Conservation (phyloP, 1,140 invertebrate species). For the Drosophila serrata region DNA sequence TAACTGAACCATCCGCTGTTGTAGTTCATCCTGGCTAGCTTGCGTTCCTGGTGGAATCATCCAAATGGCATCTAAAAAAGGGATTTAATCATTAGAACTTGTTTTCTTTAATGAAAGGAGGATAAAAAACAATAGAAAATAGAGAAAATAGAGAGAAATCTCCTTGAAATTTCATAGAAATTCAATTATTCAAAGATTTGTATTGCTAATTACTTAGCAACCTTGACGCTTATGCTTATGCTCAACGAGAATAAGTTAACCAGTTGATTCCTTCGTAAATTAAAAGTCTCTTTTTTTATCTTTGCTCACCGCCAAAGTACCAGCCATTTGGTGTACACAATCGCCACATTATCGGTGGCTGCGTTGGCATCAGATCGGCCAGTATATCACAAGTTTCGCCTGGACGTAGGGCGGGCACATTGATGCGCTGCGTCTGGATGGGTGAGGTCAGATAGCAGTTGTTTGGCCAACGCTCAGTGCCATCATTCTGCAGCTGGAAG, state of each 20-base stretch:
- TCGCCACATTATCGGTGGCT: constrained; percentile 92
- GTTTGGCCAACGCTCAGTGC: constrained; percentile 91
- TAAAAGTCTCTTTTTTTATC: background rate
- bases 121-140: background rate
- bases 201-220: background rate
- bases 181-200: background rate
- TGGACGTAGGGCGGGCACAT: constrained; percentile 88
- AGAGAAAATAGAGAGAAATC: no score
- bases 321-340: constrained; percentile 92
- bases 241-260: no score
- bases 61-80: constrained; percentile 66
- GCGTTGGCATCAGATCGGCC: constrained; percentile 89
- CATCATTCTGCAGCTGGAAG: constrained; percentile 93
- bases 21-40: constrained; percentile 77
- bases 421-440: constrained; percentile 87
- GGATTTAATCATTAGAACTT: background rate
- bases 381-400: constrained; percentile 89
- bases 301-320: constrained; percentile 92
- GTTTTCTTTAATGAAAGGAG: background rate
- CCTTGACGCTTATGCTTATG: no score
- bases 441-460: constrained; percentile 90
- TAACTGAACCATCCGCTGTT: constrained; percentile 81
- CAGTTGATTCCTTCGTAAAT: background rate
- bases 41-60: constrained; percentile 79
- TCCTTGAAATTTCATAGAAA: no score